These are phyloP conservation scores for Drosophila bocqueti DNA, from an alignment of 1,140 invertebrate species.

Conservation along the genomic window DNA sequence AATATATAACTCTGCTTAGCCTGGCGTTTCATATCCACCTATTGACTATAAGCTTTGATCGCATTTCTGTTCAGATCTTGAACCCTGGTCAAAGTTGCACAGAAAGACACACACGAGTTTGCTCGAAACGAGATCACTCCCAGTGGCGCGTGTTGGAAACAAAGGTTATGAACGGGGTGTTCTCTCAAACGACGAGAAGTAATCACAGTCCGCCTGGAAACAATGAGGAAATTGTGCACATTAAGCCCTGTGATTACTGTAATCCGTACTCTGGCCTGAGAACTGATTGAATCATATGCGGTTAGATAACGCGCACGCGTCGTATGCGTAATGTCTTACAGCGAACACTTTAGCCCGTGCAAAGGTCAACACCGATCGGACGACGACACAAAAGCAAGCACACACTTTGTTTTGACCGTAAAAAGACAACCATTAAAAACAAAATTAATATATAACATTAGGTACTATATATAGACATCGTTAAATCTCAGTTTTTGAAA, in stretches of 20 bases:
- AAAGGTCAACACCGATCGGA: constrained; percentile 28
- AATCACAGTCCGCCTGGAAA: constrained; percentile 52
- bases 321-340: constrained; percentile 41
- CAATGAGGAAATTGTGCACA: constrained; percentile 67
- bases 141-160: constrained; percentile 20
- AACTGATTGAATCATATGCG: constrained; percentile 46
- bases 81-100: constrained; percentile 56
- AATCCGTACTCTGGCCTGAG: constrained; percentile 9
- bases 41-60: constrained; percentile 1
- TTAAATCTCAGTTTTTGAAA: not conserved
- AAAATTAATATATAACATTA: not conserved
- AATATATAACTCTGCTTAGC: constrained; percentile 4
- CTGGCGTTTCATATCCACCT: constrained; percentile 1
- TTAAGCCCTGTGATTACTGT: constrained; percentile 49
- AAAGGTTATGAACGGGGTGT: constrained; percentile 1
- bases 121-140: constrained; percentile 9
- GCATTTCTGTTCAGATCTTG: constrained; percentile 14
- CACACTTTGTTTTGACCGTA: not conserved
- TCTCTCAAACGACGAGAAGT: constrained; percentile 27
- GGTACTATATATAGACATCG: not conserved
- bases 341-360: constrained; percentile 3
- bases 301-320: constrained; percentile 35
- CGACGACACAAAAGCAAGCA: not conserved
- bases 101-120: not conserved
- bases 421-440: not conserved